Base-by-base conservation (phyloP, 2,113 vertebrate species). In the Laticauda colubrina region DNA sequence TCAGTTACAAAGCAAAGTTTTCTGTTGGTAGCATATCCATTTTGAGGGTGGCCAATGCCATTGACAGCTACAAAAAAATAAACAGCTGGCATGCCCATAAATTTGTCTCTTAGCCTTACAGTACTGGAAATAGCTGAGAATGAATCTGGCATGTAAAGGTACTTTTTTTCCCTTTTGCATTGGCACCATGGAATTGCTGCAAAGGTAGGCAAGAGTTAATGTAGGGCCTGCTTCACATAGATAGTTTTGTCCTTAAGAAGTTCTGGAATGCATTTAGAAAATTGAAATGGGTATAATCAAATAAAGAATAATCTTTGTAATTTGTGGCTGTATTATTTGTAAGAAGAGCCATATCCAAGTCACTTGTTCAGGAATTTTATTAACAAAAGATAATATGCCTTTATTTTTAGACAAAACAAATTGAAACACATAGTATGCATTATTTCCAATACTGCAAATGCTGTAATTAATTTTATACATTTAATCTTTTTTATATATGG, bases 301-400 rank as follows among this genome's bases (percentile, higher is more conserved):
- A 91, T 34, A n/a, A 48, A 21, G 34, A 81, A 12, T 34, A n/a
- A 20, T 5, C 9, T 54, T 59, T 89, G 61, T 43, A 64, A 90
- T 34, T 90, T 34, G 10, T 7, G 11, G n/a, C 61, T 90, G 21
- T 93, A 86, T 86, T 59, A 29, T 45, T 57, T 57, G 8, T 53
- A 59, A 26, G 24, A 89, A 64, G n/a, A n/a, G 14, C 21, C 18
- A 85, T 51, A 92, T 93, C 48, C 69, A 94, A 89, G 85, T 54
- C 0, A 0, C 18, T 57, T 89, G 85, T 57, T 61, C 18, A 69
- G 43, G 92, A 45, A 14, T 90, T 69, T 43, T 59, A 69, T 89
- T 85, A 94, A 94, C 91, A 95, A 75, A 53, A 94, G 91, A 90
- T 89, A 92, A 96, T 97, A 93, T 97, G 97, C 94, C 95, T 95